A percentile compares a stretch with the other conserved stretches of the same genome.
phyloP scores from a whole-genome alignment of 2,113 vertebrate species.

The Electrona antarctica region DNA sequence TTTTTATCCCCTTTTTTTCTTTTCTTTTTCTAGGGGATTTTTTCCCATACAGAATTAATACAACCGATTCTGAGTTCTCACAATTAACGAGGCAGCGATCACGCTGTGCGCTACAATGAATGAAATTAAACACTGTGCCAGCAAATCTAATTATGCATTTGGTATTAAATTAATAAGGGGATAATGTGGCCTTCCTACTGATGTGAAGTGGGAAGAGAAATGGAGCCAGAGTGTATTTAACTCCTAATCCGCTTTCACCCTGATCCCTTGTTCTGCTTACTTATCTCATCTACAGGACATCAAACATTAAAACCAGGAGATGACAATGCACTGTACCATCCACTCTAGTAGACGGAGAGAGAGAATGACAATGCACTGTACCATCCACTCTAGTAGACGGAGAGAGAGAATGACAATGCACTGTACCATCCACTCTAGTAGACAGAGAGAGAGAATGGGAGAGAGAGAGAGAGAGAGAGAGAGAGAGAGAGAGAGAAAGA shows the following conservation, averaged over 20 bases:
- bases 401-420: constrained; percentile 9
- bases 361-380: constrained; percentile 9
- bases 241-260: constrained; percentile 53
- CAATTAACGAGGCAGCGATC: constrained; percentile 87
- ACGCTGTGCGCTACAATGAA: constrained; percentile 84
- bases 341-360: too few species aligned
- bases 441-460: too few species aligned
- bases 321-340: constrained; percentile 9
- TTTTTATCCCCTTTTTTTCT: constrained; percentile 37
- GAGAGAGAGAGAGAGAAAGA: too few species aligned
- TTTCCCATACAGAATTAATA: constrained; percentile 84
- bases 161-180: constrained; percentile 85
- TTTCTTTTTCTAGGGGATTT: constrained; percentile 81
- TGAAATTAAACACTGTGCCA: constrained; percentile 85
- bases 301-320: constrained; percentile 47
- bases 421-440: too few species aligned
- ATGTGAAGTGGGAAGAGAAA: constrained; percentile 56
- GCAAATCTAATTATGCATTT: constrained; percentile 89
- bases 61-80: constrained; percentile 86
- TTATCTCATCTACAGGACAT: constrained; percentile 47
- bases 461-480: not conserved
- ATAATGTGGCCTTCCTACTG: constrained; percentile 78
- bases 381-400: too few species aligned
- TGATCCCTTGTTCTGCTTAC: constrained; percentile 41
- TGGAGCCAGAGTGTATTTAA: constrained; percentile 52